phyloP scores from a whole-genome alignment of 2,797 vertebrate species.

The Melanotaenia parkinsoni region DNA sequence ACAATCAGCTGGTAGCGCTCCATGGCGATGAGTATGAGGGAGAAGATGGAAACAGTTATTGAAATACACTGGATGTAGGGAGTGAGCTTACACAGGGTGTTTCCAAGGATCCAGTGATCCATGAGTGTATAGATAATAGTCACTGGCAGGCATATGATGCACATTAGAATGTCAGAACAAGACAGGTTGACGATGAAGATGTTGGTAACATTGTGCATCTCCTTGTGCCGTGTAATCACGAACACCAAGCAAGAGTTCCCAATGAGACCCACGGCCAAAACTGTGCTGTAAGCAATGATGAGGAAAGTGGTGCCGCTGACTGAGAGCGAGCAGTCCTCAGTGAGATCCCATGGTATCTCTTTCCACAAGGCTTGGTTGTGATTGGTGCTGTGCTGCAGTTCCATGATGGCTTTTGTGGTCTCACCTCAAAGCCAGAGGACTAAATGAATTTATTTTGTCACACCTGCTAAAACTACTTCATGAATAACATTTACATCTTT shows the following conservation, averaged over 20 bases:
- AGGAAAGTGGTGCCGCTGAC: conserved; percentile 85
- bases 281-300: conserved; percentile 85
- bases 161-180: conserved; percentile 87
- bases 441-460: conserved; percentile 37
- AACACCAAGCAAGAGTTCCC: conserved; percentile 88
- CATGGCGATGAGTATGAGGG: conserved; percentile 87
- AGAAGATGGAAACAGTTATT: conserved; percentile 85
- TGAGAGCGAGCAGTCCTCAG: conserved; percentile 76
- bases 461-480: conserved; percentile 50
- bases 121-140: conserved; percentile 89
- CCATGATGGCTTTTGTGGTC: conserved; percentile 62
- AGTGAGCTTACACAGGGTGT: conserved; percentile 85
- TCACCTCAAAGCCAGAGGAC: conserved; percentile 30
- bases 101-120: conserved; percentile 89
- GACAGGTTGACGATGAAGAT: conserved; percentile 89
- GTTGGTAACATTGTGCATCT: conserved; percentile 90
- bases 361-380: conserved; percentile 70
- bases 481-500: conserved; percentile 46
- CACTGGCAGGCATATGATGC: conserved; percentile 84
- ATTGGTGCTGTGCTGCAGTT: conserved; percentile 75
- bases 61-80: conserved; percentile 87
- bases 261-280: conserved; percentile 86
- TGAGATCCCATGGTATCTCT: conserved; percentile 66
- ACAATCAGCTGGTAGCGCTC: conserved; percentile 90
- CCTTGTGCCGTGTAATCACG: conserved; percentile 85